phyloP scores from a whole-genome alignment of 2,888 invertebrate species.

The Myopa tessellatipennis region DNA sequence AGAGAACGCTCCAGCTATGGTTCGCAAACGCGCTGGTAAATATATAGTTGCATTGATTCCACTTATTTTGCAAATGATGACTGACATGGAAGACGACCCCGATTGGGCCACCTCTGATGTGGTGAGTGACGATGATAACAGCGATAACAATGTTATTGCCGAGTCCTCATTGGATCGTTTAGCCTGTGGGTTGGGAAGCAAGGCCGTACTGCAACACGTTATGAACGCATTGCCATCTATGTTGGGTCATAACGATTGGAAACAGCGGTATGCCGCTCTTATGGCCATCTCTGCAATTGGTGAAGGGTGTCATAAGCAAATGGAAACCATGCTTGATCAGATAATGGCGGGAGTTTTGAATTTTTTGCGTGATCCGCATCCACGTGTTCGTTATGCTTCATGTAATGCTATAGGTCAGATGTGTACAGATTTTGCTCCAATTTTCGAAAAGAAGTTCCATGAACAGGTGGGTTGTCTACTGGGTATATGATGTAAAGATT shows the following conservation, averaged over 20 bases:
- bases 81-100: conserved; percentile 91
- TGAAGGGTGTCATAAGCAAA: conserved; percentile 98
- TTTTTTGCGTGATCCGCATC: conserved; percentile 81
- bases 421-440: conserved; percentile 97
- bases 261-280: conserved; percentile 93
- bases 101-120: conserved; percentile 91
- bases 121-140: conserved; percentile 91
- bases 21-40: conserved; percentile 89
- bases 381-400: conserved; percentile 84
- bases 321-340: conserved; percentile 94
- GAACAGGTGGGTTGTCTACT: conserved; percentile 71
- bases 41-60: conserved; percentile 86
- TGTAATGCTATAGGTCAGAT: conserved; percentile 99
- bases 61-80: conserved; percentile 92
- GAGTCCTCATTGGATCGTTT: conserved; percentile 96
- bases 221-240: conserved; percentile 87
- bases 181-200: conserved; percentile 96
- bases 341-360: conserved; percentile 91
- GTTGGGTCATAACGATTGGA: conserved; percentile 86
- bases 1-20: conserved; percentile 96
- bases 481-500: too few species aligned
- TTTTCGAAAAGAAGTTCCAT: conserved; percentile 98
- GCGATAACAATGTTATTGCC: conserved; percentile 94
- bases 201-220: conserved; percentile 89
- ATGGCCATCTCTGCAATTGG: conserved; percentile 99